phyloP scores from a whole-genome alignment of 1,140 invertebrate genomes.

The Penaeus chinensis region DNA sequence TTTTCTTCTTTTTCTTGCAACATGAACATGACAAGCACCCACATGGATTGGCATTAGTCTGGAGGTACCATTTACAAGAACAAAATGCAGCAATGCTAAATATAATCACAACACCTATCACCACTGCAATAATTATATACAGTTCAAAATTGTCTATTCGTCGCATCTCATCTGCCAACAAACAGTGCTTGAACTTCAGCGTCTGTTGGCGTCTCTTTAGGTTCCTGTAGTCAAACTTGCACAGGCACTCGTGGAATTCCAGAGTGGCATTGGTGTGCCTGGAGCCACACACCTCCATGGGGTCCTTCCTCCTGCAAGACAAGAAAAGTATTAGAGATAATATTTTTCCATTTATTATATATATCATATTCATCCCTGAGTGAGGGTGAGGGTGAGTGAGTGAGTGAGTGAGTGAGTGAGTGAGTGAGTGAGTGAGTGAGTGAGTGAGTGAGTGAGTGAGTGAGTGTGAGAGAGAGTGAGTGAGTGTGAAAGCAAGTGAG shows the following conservation, averaged over 20 bases:
- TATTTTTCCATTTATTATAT: too few species aligned
- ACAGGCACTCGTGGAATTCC: slow-evolving; percentile 62
- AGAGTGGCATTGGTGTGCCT: slow-evolving; percentile 59
- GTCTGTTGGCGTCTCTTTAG: slow-evolving; percentile 34
- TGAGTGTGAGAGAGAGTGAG: too few species aligned
- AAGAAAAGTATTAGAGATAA: too few species aligned
- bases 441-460: too few species aligned
- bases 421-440: too few species aligned
- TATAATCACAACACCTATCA: slow-evolving; percentile 52
- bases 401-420: too few species aligned
- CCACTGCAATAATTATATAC: slow-evolving; percentile 60
- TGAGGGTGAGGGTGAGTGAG: too few species aligned
- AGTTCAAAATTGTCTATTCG: slow-evolving; percentile 61
- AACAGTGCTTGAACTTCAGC: slow-evolving; percentile 60
- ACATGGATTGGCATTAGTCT: slow-evolving; percentile 63
- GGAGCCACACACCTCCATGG: slow-evolving; percentile 53
- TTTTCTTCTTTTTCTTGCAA: slow-evolving; percentile 54
- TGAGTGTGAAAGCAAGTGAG: too few species aligned
- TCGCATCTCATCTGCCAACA: slow-evolving; percentile 60
- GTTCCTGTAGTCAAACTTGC: slow-evolving; percentile 51
- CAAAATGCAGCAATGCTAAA: slow-evolving; percentile 58
- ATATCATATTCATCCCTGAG: too few species aligned
- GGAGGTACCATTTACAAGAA: slow-evolving; percentile 61
- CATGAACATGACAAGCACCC: slow-evolving; percentile 43
- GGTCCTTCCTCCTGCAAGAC: slow-evolving; percentile 52